Evolutionary conservation across 2,113 vertebrate species (phyloP), one percentile per base, ranked within the genome.

Genomic region (Oreotrochilus melanogaster): DNA sequence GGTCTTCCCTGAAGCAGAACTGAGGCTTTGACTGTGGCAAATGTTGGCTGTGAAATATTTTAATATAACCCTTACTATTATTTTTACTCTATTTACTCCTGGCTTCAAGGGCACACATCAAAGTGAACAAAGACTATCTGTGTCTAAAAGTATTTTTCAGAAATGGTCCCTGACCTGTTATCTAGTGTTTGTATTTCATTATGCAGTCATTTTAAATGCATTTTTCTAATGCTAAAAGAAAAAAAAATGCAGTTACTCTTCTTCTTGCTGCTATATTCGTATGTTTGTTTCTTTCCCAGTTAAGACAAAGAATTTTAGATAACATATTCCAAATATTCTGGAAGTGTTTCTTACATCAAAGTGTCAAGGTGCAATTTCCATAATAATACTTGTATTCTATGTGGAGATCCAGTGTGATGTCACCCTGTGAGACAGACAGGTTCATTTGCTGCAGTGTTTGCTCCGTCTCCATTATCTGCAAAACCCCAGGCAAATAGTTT

Each of bases 391-490:
- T 80, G 37, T 54, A n/a, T 61, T 92, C 89, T 54, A 11, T 81
- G 50, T 89, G 75, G 78, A 88, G 62, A 95, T 78, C 58, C 27
- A 90, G 39, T 54, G 89, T 92, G 69, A 89, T 95, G 74, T 95
- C 91, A 94, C 42, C 23, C 18, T 71, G 35, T 88, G 92, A 95
- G 74, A 94, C 47, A 92, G 88, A 92, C 66, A 96, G 88, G 94
- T 97, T 97, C 66, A 75, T 93, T 97, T 97, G 71, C 78, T 91
- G 88, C 47, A 82, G 33, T 65, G 80, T 79, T 97, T 93, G 74
- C 96, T 91, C 78, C 64, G 69, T 73, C 75, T 96, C 56, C 53
- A 95, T 96, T 97, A 95, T 97, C 94, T 98, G 75, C 51, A 93
- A 83, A 96, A 94, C 61, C 70, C 24, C 35, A 95, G 66, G 61